Base-by-base conservation (phyloP, 2,797 vertebrate species). In the Sebastes hubbsi region DNA sequence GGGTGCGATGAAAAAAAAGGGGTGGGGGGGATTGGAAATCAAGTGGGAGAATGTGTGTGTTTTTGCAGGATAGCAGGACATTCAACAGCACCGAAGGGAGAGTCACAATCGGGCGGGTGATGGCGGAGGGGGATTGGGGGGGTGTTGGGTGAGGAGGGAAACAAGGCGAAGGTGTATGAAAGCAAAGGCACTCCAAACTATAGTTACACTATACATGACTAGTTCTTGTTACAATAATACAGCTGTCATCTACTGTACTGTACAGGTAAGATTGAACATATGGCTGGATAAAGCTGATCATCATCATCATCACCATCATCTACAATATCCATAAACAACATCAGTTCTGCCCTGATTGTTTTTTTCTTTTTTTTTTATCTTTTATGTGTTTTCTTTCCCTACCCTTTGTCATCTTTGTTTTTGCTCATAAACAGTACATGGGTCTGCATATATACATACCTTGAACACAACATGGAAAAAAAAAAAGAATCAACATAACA, bases 171-270 rank as follows among this genome's bases (percentile, higher is more conserved):
- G 94, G 94, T 95, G 96, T 95, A 97, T 97, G 97, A 97, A 97
- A 98, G 97, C 97, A 97, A 99, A 99, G 98, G 98, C 98, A 99
- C 98, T 99, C 97, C 97, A 99, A 99, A 98, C 98, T 98, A 97
- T 99, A 97, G 97, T 98, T 98, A 98, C 97, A 99, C 98, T 99
- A 99, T 98, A 99, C 97, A 98, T 97, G 95, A 97, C 97, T 98
- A 99, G 96, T 97, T 98, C 96, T 98, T 96, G 96, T 97, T 98
- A 98, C 97, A 98, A 97, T 98, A 97, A 97, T 97, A 97, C 97
- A 97, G 97, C 97, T 96, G 93, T 96, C 96, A 97, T 96, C 97
- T 97, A 98, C 96, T 97, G 97, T 98, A 97, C 98, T 98, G 97
- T 98, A 98, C 97, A 98, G 96, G 95, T 94, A 95, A 97, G 96